Percentiles rank a stretch among this genome's conserved stretches.
Evolutionary conservation across 1,140 invertebrate species (phyloP).

Genomic region (Hylaeus anthracinus): DNA sequence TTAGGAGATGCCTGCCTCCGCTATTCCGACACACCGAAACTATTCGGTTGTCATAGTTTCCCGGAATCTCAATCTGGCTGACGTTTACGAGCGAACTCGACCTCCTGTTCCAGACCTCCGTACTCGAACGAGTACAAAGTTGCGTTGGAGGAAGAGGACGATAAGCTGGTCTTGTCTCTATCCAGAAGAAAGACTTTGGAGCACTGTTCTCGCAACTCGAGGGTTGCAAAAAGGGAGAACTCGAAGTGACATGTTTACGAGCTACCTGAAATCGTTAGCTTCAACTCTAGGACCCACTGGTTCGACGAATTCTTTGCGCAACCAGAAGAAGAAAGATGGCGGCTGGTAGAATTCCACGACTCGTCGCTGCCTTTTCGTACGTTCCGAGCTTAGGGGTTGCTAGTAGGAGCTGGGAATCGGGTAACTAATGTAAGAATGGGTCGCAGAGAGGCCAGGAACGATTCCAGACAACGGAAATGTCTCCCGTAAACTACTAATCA

Average conservation of each 20-base stretch:
- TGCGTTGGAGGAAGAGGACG: too few species aligned
- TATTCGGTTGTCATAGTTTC: constrained; percentile 50
- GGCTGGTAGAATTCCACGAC: constrained; percentile 32
- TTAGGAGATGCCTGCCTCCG: constrained; percentile 68
- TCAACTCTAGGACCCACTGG: too few species aligned
- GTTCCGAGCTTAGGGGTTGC: constrained; percentile 41
- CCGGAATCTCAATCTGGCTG: constrained; percentile 30
- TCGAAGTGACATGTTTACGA: too few species aligned
- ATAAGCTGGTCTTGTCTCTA: too few species aligned
- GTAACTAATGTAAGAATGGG: constrained; percentile 69
- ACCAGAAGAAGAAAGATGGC: neutral
- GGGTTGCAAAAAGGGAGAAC: too few species aligned
- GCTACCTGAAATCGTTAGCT: too few species aligned
- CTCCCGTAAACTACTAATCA: constrained; percentile 78
- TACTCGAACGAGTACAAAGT: too few species aligned
- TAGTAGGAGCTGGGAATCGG: constrained; percentile 48
- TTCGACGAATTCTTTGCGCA: too few species aligned
- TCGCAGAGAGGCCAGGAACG: constrained; percentile 66
- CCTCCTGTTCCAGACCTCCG: neutral
- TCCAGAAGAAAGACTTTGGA: too few species aligned
- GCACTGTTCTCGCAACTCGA: too few species aligned
- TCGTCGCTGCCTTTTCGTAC: constrained; percentile 24
- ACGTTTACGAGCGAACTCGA: constrained; percentile 56
- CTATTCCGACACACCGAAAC: constrained; percentile 50
- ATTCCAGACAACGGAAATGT: constrained; percentile 74